Evolutionary conservation across 2,888 invertebrate species (phyloP).

Genomic region (Agapetus fuscipes): DNA sequence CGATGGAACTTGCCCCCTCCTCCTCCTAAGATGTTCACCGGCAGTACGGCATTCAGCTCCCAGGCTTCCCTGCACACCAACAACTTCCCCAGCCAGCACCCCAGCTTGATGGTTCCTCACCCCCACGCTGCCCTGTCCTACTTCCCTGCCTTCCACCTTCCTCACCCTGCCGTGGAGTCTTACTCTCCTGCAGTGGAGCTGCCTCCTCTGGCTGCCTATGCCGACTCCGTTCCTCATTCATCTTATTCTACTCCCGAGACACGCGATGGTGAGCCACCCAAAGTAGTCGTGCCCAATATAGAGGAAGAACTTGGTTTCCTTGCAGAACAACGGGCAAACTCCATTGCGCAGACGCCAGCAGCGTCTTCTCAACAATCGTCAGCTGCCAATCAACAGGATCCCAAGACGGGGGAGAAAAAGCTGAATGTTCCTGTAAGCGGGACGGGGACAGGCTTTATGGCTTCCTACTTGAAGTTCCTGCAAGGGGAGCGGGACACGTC

Average conservation of each 20-base stretch:
- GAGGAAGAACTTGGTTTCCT: conserved; percentile 81
- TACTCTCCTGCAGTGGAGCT: conserved; percentile 49
- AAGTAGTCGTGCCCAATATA: conserved; percentile 82
- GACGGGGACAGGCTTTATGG: conserved; percentile 72
- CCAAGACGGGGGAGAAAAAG: conserved; percentile 51
- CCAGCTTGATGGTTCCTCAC: conserved; percentile 58
- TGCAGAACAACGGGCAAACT: conserved; percentile 50
- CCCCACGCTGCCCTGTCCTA: conserved; percentile 58
- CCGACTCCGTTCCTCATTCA: conserved; percentile 48
- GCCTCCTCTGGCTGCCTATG: conserved; percentile 48
- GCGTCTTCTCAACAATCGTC: conserved; percentile 42
- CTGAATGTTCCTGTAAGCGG: conserved; percentile 47
- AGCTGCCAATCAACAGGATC: conserved; percentile 40
- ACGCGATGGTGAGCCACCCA: conserved; percentile 62
- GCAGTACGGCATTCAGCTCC: conserved; percentile 46
- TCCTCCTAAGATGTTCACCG: conserved; percentile 58
- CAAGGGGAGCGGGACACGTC: conserved; percentile 76
- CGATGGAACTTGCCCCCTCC: conserved; percentile 69
- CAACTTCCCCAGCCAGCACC: conserved; percentile 53
- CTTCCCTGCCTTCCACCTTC: conserved; percentile 66
- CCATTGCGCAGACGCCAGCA: conserved; percentile 43
- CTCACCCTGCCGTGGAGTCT: conserved; percentile 56
- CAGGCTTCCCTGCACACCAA: conserved; percentile 47
- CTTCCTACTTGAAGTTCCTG: conserved; percentile 76
- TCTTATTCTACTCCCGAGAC: conserved; percentile 39